Base-by-base conservation (phyloP, 30 jellyfish, hydroid and myxozoan species). In the Phacellophora camtschatica region DNA sequence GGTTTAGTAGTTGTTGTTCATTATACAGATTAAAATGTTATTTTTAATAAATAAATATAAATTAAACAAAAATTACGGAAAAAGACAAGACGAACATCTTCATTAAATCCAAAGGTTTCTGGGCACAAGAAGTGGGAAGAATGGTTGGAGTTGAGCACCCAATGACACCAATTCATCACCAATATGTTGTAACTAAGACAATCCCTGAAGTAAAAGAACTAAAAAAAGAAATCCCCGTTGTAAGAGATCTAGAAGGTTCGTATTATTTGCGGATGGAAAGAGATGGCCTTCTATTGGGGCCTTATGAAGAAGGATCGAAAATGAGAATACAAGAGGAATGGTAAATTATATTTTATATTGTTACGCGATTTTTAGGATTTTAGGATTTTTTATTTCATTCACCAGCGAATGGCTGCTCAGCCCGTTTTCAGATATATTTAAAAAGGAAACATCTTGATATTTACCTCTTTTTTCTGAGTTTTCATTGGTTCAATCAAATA, bases 71-170 rank as follows among this genome's bases (percentile, higher is more conserved):
- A n/a, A n/a, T n/a, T n/a, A n/a, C n/a, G n/a, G n/a, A n/a, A n/a
- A n/a, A n/a, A n/a, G n/a, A n/a, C n/a, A n/a, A n/a, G n/a, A n/a
- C n/a, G n/a, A n/a, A n/a, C n/a, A n/a, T n/a, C n/a, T n/a, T n/a
- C n/a, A n/a, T n/a, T n/a, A n/a, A n/a, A n/a, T n/a, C n/a, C n/a
- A n/a, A 53, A 93, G 99, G 99, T 20, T 93, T 93, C 69, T 93
- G 99, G 99, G 99, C 92, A 32, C 96, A 94, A 27, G 99, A 93
- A 57, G 35, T 93, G n/a, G 99, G 97, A 19, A 53, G 82, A 41
- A 81, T 93, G 99, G 94, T 81, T 27, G 99, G 97, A 10, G 90
- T 79, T 2, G 99, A 93, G 45, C 95, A 72, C 33, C 99, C 99
- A 8, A 30, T 93, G 53, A 87, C 85, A 16, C 99, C 99, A 0